A percentile compares a stretch with the other conserved stretches of the same genome.
Conservation (phyloP, 2,113 vertebrate genomes). For the Leptobrachium ailaonicum region DNA sequence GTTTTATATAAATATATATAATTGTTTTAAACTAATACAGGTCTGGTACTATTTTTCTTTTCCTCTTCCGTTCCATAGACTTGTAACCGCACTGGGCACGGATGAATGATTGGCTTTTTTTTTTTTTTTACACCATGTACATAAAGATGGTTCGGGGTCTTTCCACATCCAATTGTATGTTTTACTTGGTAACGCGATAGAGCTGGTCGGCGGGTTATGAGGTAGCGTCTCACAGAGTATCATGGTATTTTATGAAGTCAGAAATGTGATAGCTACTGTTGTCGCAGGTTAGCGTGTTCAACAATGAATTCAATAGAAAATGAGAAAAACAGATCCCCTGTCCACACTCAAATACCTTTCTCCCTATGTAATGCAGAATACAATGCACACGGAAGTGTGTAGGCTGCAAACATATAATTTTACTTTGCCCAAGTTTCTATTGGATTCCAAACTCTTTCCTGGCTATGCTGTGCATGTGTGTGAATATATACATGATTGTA, state of each 20-base stretch:
- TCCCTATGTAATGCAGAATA: constrained; percentile 56
- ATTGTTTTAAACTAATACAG: not conserved
- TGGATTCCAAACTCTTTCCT: too few species aligned
- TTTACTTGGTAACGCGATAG: constrained; percentile 61
- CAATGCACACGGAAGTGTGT: constrained; percentile 35
- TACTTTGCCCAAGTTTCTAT: too few species aligned
- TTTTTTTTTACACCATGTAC: not conserved
- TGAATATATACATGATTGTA: too few species aligned
- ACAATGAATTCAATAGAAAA: constrained; percentile 65
- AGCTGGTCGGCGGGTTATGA: constrained; percentile 67
- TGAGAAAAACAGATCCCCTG: constrained; percentile 70
- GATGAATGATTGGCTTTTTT: constrained; percentile 37
- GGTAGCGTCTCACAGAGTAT: constrained; percentile 73
- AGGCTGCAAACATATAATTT: constrained; percentile 35
- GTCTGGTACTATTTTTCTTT: not conserved
- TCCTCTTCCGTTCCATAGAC: not conserved
- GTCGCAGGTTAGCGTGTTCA: constrained; percentile 68
- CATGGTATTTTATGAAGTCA: constrained; percentile 70
- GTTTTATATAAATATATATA: too few species aligned
- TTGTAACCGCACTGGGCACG: not conserved
- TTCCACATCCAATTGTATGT: constrained; percentile 34
- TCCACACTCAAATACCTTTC: constrained; percentile 63
- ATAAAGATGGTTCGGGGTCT: constrained; percentile 9
- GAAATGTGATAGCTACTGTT: constrained; percentile 75
- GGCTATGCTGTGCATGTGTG: too few species aligned